Evolutionary conservation across 2,888 invertebrate genomes (phyloP), one percentile per base, ranked within the genome.

Genomic region (Eustalomyia histrio): DNA sequence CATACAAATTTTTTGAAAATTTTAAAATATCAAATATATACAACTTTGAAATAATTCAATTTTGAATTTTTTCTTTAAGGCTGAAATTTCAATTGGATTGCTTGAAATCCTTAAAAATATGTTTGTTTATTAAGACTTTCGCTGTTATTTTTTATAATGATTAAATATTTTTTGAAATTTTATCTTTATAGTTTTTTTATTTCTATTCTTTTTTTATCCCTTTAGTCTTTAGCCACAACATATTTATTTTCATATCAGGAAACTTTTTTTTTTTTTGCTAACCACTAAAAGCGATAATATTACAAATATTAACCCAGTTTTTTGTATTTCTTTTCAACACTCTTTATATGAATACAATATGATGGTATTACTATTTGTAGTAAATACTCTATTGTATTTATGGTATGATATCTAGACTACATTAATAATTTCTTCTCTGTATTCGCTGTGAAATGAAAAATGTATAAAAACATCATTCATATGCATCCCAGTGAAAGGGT

Each of bases 221-320:
- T 47, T 47, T n/a, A 47, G n/a, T 47, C 43, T 47, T 47, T 47
- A 14, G 14, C n/a, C 24, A 24, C 16, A 24, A 9, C 16, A 57
- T 1, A 60, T 47, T 72, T 78, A 58, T 73, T 57, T 65, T 74
- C 71, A 74, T 78, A 81, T 81, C 81, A 81, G 81, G 71, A 69
- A 81, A 71, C 74, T 78, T 57, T 35, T n/a, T 17, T 29, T 71
- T n/a, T n/a, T n/a, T 39, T 29, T 69, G 52, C 71, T 57, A 81
- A 81, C 81, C 81, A 50, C 78, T 74, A 67, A 71, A 74, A 71
- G 81, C 81, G 81, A 81, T 81, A 81, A 81, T 81, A 60, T 81
- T 81, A 81, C 81, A 81, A 81, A 78, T 81, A 81, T 81, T 81
- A 81, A 81, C 81, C 81, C 52, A 81, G 81, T 78, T 81, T 80